Evolutionary conservation across 2,113 vertebrate species (phyloP), one percentile per base, ranked within the genome.

Genomic region (Hymenochirus boettgeri): DNA sequence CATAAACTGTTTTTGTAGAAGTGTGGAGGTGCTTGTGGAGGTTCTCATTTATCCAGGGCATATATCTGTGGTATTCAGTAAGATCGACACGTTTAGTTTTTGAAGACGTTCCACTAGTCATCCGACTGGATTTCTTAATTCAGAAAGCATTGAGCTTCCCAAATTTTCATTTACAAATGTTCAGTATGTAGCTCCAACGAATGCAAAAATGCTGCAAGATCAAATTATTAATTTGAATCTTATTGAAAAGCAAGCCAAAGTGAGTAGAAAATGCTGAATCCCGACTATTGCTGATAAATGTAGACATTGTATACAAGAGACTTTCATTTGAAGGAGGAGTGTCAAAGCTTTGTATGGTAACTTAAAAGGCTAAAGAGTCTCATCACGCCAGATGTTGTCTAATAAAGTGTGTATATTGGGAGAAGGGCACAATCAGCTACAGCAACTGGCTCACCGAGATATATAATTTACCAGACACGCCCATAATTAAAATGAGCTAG

Each of bases 321-420:
- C 39, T 37, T 50, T 37, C 37, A 17, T 51, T 59, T 39, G 46
- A 37, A 2, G 5, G 26, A 53, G 42, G 29, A 24, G 64, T 3
- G 23, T 17, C 4, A 5, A 24, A 7, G 29, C 62, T 47, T 65
- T 57, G 39, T 56, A 47, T 56, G 31, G 45, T 18, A 51, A 22
- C 45, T 50, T 25, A 10, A 7, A 18, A 33, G 26, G 25, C 15
- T 46, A 46, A n/a, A 35, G 19, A 58, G 63, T 65, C 63, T 57
- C 22, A 21, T 29, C 42, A 50, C 63, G 24, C 39, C 63, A 65
- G 54, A 65, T 65, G 63, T 21, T 25, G 54, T 48, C 57, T 50
- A 51, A 65, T 51, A 21, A 47, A 21, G 33, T 22, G 39, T 51
- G 37, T 8, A 27, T n/a, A 35, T 31, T 51, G n/a, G 45, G 33